A percentile compares a stretch with the other conserved stretches of the same genome.
Evolutionary conservation across 2,797 vertebrate species (phyloP).

Genomic region (Dipus sagitta): DNA sequence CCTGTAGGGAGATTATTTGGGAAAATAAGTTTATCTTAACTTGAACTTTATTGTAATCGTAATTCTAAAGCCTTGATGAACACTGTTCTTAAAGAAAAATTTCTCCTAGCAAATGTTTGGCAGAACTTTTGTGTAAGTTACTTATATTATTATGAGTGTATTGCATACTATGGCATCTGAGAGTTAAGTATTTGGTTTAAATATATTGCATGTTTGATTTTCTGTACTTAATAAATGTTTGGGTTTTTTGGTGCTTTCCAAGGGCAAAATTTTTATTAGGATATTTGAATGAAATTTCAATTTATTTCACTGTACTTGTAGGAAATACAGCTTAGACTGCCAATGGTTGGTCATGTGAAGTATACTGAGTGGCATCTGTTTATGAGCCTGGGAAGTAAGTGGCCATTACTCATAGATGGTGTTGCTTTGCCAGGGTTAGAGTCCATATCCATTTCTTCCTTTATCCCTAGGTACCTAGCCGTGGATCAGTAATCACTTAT

Average conservation of each 20-base stretch:
- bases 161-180: not conserved
- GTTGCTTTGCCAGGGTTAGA: not conserved
- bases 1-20: not conserved
- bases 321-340: not conserved
- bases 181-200: constrained; percentile 20
- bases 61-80: constrained; percentile 20
- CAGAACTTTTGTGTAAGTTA: constrained; percentile 25
- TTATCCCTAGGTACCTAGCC: not conserved
- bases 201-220: constrained; percentile 7
- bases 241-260: not conserved
- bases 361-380: not conserved
- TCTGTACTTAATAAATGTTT: constrained; percentile 39
- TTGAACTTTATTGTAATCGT: not conserved
- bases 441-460: not conserved
- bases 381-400: not conserved
- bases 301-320: constrained; percentile 15
- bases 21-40: not conserved
- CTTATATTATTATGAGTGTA: not conserved
- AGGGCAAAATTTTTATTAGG: not conserved
- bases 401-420: not conserved
- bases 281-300: constrained; percentile 22
- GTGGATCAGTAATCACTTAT: not conserved
- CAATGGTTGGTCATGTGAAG: not conserved
- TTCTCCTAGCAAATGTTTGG: not conserved
- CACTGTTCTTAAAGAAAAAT: constrained; percentile 26